A percentile compares a stretch with the other conserved stretches of the same genome.
phyloP scores from a whole-genome alignment of 2,888 invertebrate species.

The Lasioglossum malachurum region DNA sequence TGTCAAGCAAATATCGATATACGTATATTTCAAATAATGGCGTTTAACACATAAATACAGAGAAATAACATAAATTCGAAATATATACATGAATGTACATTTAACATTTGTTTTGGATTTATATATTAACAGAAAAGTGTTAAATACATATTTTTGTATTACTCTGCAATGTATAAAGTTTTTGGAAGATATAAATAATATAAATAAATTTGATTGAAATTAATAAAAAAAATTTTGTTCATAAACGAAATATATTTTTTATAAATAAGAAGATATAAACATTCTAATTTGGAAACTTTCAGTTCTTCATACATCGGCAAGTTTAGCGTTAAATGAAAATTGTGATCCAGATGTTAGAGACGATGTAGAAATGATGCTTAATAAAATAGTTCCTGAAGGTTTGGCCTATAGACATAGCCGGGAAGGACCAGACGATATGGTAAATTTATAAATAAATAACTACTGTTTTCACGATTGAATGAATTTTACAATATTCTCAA shows the following conservation, averaged over 20 bases:
- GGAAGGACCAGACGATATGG: constrained; percentile 99
- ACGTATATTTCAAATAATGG: background rate
- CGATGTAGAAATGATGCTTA: constrained; percentile 99
- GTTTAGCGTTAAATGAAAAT: constrained; percentile 98
- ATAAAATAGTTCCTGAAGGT: constrained; percentile 99
- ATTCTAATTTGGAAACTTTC: constrained; percentile 83
- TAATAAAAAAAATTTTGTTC: background rate
- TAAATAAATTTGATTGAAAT: background rate
- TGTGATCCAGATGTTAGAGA: constrained; percentile 99
- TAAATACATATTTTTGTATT: background rate
- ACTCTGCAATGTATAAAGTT: background rate
- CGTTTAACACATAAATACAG: background rate
- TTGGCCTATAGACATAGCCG: constrained; percentile 98
- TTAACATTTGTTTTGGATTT: background rate
- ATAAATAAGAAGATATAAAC: background rate
- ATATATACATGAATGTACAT: background rate
- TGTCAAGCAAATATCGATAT: background rate
- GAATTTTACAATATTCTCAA: background rate
- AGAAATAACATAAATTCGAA: background rate
- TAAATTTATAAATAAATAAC: constrained; percentile 85
- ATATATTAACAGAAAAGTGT: background rate
- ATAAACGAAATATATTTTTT: background rate
- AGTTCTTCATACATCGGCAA: constrained; percentile 99
- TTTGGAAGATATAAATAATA: background rate
- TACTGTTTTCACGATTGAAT: constrained; percentile 13